Evolutionary conservation across 2,888 invertebrate genomes (phyloP), one percentile per base, ranked within the genome.

Genomic region (Lithophane socia): DNA sequence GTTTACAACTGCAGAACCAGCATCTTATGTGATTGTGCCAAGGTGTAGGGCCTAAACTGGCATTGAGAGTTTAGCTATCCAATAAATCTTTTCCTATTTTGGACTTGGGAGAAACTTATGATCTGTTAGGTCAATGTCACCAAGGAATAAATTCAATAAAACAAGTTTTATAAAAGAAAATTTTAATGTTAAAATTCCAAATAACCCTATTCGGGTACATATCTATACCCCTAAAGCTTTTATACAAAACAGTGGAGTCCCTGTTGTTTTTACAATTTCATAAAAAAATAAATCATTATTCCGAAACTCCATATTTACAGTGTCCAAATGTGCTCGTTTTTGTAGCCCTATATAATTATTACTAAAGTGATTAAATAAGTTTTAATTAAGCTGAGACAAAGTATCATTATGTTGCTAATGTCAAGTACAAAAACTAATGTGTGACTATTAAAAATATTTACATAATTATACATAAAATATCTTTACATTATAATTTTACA

Each of bases 231-330:
- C 89, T 84, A 86, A 91, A 92, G 89, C 89, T 89, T 92, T 91
- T 83, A 87, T 86, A 92, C 89, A 93, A 92, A 93, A 92, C 90
- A 90, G 91, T 91, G 91, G 91, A 92, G 91, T 89, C 83, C 61
- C 80, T 81, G 66, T 90, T 80, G 87, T 90, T 91, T 91, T 92
- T 90, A 92, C 92, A 94, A 94, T 92, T 94, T 92, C 88, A 90
- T 95, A 95, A 91, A 96, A 95, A 96, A 95, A 95, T 95, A 95
- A 93, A 92, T 91, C 90, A 84, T 90, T 89, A 87, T 91, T 83
- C 85, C 90, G 91, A 93, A 94, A 91, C 90, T 91, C 88, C 87
- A 77, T 95, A 95, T 95, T 93, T 95, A 95, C 94, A 95, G 74
- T 87, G 89, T 86, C 83, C 79, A 88, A 89, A 85, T 86, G 85